Evolutionary conservation across 1,140 invertebrate genomes (phyloP), one percentile per base, ranked within the genome.

Genomic region (Caenorhabditis latens): DNA sequence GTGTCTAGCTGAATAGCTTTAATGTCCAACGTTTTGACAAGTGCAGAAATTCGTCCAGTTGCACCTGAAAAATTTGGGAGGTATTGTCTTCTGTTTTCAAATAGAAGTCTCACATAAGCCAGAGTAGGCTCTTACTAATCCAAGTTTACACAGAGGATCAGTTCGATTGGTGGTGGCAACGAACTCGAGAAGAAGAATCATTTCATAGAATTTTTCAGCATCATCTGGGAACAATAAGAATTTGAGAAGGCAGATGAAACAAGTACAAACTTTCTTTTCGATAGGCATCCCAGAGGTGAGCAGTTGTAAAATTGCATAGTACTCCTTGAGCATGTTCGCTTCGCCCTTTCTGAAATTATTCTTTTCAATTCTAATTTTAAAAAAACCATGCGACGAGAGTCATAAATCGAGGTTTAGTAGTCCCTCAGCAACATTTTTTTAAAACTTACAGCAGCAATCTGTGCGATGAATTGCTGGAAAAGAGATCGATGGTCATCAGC

Each of bases 1-100:
- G 83, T 63, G n/a, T 84, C 83, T n/a, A 46, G 40, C 42, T 84
- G 83, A 43, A 84, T 61, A 16, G 55, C 40, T 50, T 84, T 84
- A 0, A 84, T 84, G 24, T 84, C 83, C 14, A 84, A 53, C 19
- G 9, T 43, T 21, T 84, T 84, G 16, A 6, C 4, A 14, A 84
- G 83, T 19, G 55, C 83, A 48, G 53, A n/a, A 42, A 84, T 84
- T 1, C 83, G 53, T n/a, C 55, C 55, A 61, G 58, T 58, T 9
- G 40, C 43, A 48, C 83, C 83, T 84, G 24, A 42, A 61, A 79
- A 19, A 43, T 19, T 1, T 40, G 13, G 11, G 19, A 71, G 21
- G 8, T 0, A 71, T 71, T 43, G 16, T 19, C 3, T 16, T 8
- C 16, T 5, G 9, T 32, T 63, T 2, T 4, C 11, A 21, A 8